These are phyloP conservation scores for Caprella mutica DNA, from an alignment of 2,888 invertebrate species.

Conservation along the genomic window DNA sequence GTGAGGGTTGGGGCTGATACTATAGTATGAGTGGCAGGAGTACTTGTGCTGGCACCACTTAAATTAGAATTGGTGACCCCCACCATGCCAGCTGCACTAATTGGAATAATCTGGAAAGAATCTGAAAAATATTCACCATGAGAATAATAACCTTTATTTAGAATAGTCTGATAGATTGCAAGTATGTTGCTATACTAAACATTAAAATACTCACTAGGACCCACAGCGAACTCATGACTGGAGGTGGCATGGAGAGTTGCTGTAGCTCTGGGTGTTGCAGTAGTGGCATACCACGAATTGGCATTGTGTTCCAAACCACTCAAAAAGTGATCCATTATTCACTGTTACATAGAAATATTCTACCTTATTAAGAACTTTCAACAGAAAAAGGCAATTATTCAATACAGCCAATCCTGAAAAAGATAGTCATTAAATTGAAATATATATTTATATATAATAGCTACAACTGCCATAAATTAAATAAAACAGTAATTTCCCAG, in stretches of 20 bases:
- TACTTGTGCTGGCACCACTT: not conserved
- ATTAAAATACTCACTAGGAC: slow-evolving; percentile 22
- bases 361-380: too few species aligned
- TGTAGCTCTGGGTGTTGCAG: slow-evolving; percentile 11
- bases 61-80: not conserved
- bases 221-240: slow-evolving; percentile 29
- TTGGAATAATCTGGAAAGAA: slow-evolving; percentile 31
- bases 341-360: too few species aligned
- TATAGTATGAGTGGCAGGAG: slow-evolving; percentile 5
- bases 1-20: slow-evolving; percentile 3
- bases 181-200: not conserved
- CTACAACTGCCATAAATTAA: too few species aligned
- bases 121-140: slow-evolving; percentile 9
- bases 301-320: slow-evolving; percentile 26
- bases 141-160: not conserved
- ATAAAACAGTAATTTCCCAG: too few species aligned
- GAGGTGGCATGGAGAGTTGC: slow-evolving; percentile 8
- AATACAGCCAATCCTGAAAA: not conserved
- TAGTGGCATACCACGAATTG: slow-evolving; percentile 27
- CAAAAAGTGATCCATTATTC: slow-evolving; percentile 29
- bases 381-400: not conserved
- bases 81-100: slow-evolving; percentile 13
- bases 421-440: not conserved
- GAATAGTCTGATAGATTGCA: not conserved
- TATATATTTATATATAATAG: not conserved